Evolutionary conservation across 2,797 vertebrate species (phyloP), one percentile per base, ranked within the genome.

Genomic region (Hirundo rustica): DNA sequence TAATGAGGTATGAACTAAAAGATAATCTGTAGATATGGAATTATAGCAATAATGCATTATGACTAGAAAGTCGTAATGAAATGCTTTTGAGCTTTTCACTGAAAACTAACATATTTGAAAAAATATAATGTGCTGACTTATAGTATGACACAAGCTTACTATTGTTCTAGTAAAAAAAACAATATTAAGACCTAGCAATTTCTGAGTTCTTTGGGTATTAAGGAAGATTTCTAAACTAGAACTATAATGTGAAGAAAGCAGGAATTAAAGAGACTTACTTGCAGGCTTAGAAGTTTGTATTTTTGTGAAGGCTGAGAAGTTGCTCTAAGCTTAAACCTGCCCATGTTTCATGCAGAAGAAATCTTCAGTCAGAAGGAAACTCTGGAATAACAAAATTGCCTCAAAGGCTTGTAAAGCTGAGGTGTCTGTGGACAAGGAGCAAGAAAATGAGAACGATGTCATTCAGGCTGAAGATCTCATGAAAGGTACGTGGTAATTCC

Each of bases 381-480:
- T 98, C 42, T 98, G 98, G 98, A 96, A 91, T 20, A 98, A 98
- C 29, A 98, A 98, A 89, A 85, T 91, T 15, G 97, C 97, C 32
- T 97, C 98, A 40, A 99, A 99, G 96, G 96, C 98, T 88, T 97
- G 97, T 77, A 99, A 98, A 95, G 96, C 97, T 44, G 99, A 98
- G 81, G 97, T 93, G 42, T 70, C 93, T 68, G 78, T 98, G 27
- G 98, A 97, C 85, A 93, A 97, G 30, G 98, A 98, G 74, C 97
- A 98, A 57, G 98, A 98, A 88, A 97, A 97, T 83, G 96, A 97
- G 62, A 94, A 92, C 86, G 97, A 96, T 73, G 71, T 89, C 18
- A 85, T 98, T 51, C 98, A 96, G 85, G 98, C 98, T 3, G 98
- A 97, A 96, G 99, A 99, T 92, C 98, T 99, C 58, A 98, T 99